Base-by-base conservation (phyloP, 2,888 invertebrate species). In the Tenthredo notha region DNA sequence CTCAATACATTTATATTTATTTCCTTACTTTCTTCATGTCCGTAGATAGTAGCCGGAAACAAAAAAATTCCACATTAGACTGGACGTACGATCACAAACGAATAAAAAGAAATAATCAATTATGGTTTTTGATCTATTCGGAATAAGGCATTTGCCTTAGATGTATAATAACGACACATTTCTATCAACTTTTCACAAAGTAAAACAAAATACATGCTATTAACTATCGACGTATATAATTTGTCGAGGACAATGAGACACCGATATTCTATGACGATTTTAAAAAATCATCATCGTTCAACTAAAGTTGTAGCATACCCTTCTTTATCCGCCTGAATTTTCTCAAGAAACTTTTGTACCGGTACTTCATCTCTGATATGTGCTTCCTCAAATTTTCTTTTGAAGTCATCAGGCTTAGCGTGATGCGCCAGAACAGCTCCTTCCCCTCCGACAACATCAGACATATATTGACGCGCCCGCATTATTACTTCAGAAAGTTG, bases 401-500 rank as follows among this genome's bases (percentile, higher is more conserved):
- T 97, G 92, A 98, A 95, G 93, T 98, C 97, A 93, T 98, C 97
- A 86, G 97, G 97, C 89, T 97, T 97, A 90, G 97, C 96, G 94
- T 98, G 97, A 93, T 98, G 98, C 2, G 97, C 96, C 88, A 98
- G 94, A 80, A 98, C 98, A 91, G 98, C 98, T 90, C 98, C 98
- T 87, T 96, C 96, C 10, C 97, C 97, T 80, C 98, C 98, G 37
- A 97, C 97, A 80, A 99, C 96, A 91, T 98, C 97, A 89, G 97
- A 96, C 96, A 99, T 99, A 94, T 99, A 99, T 94, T 97, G 96
- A 90, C 99, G 97, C 65, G 99, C 98, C 90, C 98, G 96, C 95
- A 98, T 98, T 90, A 99, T 98, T 90, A 99, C 99, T 94, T 99
- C 99, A 9, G 99, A 99, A 88, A 99, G 94, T 96, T 99, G 99